Base-by-base conservation (phyloP, 2,888 invertebrate genomes). In the Archaeoteleia sp. region DNA sequence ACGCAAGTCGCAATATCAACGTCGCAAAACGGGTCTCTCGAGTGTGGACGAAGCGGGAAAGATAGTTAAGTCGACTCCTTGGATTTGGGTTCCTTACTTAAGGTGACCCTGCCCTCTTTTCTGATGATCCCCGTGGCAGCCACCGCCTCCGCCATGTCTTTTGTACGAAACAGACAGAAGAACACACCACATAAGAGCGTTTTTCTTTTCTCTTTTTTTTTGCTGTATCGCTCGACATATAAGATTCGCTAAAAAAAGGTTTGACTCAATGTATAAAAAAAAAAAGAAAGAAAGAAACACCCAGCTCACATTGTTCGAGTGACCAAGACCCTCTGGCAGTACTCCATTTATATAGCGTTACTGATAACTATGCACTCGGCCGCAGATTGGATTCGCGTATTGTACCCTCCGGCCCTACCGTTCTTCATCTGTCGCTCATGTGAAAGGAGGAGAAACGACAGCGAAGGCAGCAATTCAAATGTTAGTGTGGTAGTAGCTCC, bases 101-200 rank as follows among this genome's bases (percentile, higher is more conserved):
- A 76, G 78, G 73, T 77, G 79, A 82, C 73, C 76, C 77, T 79
- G 77, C 76, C 78, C 75, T 80, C 79, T 80, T 85, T 85, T 77
- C 85, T 76, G 84, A 85, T 85, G 80, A 82, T 78, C 72, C 85
- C 85, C 73, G 84, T 84, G 72, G 85, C 85, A 77, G 85, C 85
- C 78, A 85, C 83, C 75, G 85, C 83, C 78, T 83, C 85, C 78
- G 81, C 82, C 79, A 78, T 68, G 77, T 73, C 82, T 82, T 81
- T 78, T 70, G 77, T 63, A 78, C 73, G 73, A 77, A 77, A 80
- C 79, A 78, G 78, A 79, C 61, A 62, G 62, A 67, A 67, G 51
- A 67, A 67, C 32, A 67, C 43, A 62, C 67, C 58, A 78, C 49
- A 65, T 65, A 72, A 78, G 73, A 76, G 71, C 73, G 74, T 49